Evolutionary conservation across 2,797 vertebrate species (phyloP).

Genomic region (Onychomys torridus): DNA sequence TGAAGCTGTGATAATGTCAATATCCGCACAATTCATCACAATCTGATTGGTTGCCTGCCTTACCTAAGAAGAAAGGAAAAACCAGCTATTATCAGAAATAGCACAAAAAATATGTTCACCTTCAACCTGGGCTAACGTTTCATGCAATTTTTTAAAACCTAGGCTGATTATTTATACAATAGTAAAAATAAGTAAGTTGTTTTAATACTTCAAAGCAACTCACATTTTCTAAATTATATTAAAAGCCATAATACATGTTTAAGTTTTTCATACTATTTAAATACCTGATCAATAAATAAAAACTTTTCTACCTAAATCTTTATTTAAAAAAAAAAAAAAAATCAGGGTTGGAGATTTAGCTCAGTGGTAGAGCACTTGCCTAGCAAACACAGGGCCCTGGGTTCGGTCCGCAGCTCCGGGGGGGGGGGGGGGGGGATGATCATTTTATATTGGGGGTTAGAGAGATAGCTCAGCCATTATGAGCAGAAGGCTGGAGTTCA

Average conservation of each 20-base stretch:
- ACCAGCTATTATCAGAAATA: slow-evolving; percentile 41
- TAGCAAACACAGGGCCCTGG: too few relatives aligned
- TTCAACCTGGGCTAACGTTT: slow-evolving; percentile 53
- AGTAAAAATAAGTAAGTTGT: slow-evolving; percentile 42
- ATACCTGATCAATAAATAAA: slow-evolving; percentile 49
- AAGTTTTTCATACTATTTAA: slow-evolving; percentile 50
- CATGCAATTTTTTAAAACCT: slow-evolving; percentile 4
- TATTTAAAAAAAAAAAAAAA: background rate
- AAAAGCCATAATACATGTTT: slow-evolving; percentile 47
- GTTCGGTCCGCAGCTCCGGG: too few relatives aligned
- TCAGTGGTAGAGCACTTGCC: too few relatives aligned
- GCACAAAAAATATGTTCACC: background rate
- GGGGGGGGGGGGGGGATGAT: too few relatives aligned
- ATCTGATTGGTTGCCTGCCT: slow-evolving; percentile 98
- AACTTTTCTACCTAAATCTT: background rate
- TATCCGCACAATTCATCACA: slow-evolving; percentile 99
- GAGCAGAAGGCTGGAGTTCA: background rate
- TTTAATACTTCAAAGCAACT: slow-evolving; percentile 61
- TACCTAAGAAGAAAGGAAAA: slow-evolving; percentile 91
- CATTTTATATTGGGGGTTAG: background rate
- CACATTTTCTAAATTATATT: slow-evolving; percentile 55
- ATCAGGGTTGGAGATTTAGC: too few relatives aligned
- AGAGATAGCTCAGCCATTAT: background rate
- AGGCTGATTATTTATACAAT: slow-evolving; percentile 39
- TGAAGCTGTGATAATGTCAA: slow-evolving; percentile 99